Evolutionary conservation across 2,888 invertebrate genomes (phyloP).

Genomic region (Thalpophila matura): DNA sequence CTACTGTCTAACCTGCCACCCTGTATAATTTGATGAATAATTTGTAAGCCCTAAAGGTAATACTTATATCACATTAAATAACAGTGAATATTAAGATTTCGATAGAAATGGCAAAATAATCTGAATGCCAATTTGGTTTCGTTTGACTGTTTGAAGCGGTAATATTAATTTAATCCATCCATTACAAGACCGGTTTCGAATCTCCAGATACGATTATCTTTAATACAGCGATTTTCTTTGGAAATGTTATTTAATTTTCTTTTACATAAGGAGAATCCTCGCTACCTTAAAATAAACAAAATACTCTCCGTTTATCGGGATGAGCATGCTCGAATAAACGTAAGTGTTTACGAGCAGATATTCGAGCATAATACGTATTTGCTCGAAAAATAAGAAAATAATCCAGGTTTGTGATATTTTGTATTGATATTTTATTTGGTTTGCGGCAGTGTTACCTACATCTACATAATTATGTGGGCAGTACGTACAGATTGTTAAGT

Average conservation of each 20-base stretch:
- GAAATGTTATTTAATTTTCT: slow-evolving; percentile 36
- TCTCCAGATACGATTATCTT: slow-evolving; percentile 28
- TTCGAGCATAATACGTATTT: slow-evolving; percentile 20
- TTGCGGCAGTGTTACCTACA: neutral
- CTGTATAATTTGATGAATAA: neutral
- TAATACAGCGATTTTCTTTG: slow-evolving; percentile 18
- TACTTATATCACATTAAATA: neutral
- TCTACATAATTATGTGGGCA: too few species aligned
- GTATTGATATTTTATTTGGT: neutral
- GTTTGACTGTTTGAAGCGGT: slow-evolving; percentile 1
- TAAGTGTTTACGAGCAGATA: slow-evolving; percentile 19
- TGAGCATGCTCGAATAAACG: slow-evolving; percentile 22
- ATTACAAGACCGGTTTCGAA: slow-evolving; percentile 19
- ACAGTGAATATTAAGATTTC: slow-evolving; percentile 1
- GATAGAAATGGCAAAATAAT: slow-evolving; percentile 1
- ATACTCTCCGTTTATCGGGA: slow-evolving; percentile 19
- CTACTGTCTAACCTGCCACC: too few species aligned
- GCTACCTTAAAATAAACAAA: slow-evolving; percentile 7
- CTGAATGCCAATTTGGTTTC: neutral
- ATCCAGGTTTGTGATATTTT: neutral
- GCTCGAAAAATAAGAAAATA: slow-evolving; percentile 17
- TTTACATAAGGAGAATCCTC: slow-evolving; percentile 18
- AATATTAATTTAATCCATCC: slow-evolving; percentile 32
- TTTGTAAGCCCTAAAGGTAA: neutral
- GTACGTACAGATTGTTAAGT: neutral